A percentile compares a stretch with the other conserved stretches of the same genome.
These are phyloP conservation scores for Brotula barbata DNA, from an alignment of 2,797 vertebrate species.

Conservation along the genomic window DNA sequence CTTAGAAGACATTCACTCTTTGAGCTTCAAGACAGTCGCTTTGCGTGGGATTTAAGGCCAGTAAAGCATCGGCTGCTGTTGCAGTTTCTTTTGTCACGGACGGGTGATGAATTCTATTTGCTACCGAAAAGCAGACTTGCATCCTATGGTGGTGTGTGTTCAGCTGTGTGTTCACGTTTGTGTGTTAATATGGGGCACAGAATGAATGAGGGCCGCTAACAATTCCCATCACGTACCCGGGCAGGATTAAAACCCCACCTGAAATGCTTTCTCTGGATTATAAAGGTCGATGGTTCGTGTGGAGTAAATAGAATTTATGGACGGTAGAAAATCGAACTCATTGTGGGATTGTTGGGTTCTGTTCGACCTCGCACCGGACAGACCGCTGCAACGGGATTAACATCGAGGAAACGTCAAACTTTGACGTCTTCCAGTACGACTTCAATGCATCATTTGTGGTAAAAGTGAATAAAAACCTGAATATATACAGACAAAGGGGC, in stretches of 20 bases:
- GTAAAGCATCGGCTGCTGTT: conserved; percentile 18
- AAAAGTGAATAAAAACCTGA: conserved; percentile 4
- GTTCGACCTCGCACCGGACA: neutral
- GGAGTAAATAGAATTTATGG: conserved; percentile 3
- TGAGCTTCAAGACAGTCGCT: conserved; percentile 20
- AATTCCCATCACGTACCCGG: conserved; percentile 9
- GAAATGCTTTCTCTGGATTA: conserved; percentile 25
- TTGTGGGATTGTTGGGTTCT: neutral
- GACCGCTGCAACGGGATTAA: neutral
- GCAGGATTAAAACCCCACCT: conserved; percentile 8
- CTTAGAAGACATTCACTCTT: conserved; percentile 27
- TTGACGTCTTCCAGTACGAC: neutral
- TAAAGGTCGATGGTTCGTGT: conserved; percentile 25
- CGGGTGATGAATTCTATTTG: conserved; percentile 6
- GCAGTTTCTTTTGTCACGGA: conserved; percentile 19
- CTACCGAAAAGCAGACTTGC: neutral
- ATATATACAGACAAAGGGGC: no score
- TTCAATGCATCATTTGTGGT: neutral
- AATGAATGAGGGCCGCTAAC: conserved; percentile 9
- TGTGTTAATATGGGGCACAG: neutral
- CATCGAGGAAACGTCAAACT: no score
- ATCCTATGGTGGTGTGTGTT: neutral
- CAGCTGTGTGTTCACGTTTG: neutral
- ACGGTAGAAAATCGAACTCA: conserved; percentile 9
- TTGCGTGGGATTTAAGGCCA: conserved; percentile 16